Base-by-base conservation (phyloP, 37 sponge, comb jelly and placozoan species). In the Geodia barretti region DNA sequence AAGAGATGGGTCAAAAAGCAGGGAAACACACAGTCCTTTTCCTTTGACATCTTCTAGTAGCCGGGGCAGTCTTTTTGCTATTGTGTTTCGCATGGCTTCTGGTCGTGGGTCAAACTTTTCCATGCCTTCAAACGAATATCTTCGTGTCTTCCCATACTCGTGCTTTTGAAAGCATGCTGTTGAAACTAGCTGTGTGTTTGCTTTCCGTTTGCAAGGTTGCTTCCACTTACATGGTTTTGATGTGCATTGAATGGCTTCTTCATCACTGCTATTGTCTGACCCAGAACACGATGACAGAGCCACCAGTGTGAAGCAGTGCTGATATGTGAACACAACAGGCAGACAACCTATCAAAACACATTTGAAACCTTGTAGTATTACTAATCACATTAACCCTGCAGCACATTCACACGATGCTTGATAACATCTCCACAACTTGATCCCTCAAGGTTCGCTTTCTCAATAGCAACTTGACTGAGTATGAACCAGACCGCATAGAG, bases 291-390 rank as follows among this genome's bases (percentile, higher is more conserved):
- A 5, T 38, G 71, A 41, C 60, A 79, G 59, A 31, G 70, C 38
- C 25, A 68, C 80, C 1, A 68, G 54, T 41, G 71, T 79, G 80
- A 17, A 79, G 61, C 35, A 79, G 58, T 66, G 80, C 80, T 41
- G 80, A 79, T 23, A 79, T 68, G 38, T 79, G 80, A 20, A 47
- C 42, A 68, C 71, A 79, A 60, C 80, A 69, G 19, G 80, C 80
- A 42, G 80, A 79, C 25, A 35, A n/a, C 65, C 78, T 43, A n/a
- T n/a, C 28, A 30, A 62, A 8, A 32, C 31, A 33, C 21, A 34
- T n/a, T n/a, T n/a, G n/a, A n/a, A n/a, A n/a, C n/a, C n/a, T n/a
- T n/a, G n/a, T n/a, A n/a, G n/a, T n/a, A n/a, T n/a, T n/a, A n/a
- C n/a, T n/a, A 40, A 38, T 38, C 21, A 74, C 7, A 79, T 58